Conservation (phyloP, 2,797 vertebrate genomes). For the Liasis olivaceus region DNA sequence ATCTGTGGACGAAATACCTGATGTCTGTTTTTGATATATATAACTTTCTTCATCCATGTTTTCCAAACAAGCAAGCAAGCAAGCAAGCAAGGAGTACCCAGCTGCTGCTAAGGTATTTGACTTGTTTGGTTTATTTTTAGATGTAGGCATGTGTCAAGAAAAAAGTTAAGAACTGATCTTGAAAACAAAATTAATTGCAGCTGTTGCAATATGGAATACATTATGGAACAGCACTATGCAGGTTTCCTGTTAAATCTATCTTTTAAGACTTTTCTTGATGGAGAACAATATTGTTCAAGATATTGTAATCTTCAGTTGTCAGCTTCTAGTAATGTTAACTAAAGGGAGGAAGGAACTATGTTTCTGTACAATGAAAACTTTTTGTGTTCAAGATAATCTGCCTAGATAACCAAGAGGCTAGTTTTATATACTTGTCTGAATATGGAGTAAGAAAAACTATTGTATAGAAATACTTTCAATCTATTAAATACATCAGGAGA, state of each 20-base stretch:
- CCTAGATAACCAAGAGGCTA: constrained; percentile 6
- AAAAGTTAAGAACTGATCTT: constrained; percentile 47
- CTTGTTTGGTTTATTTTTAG: constrained; percentile 33
- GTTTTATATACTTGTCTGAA: not conserved
- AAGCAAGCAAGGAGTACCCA: not conserved
- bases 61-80: not conserved
- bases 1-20: not conserved
- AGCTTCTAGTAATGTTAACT: constrained; percentile 39
- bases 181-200: constrained; percentile 58
- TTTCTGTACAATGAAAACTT: constrained; percentile 38
- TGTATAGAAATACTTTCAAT: constrained; percentile 42
- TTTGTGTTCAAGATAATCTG: constrained; percentile 33
- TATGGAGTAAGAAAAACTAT: constrained; percentile 38
- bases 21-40: constrained; percentile 10
- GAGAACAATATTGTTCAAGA: constrained; percentile 38
- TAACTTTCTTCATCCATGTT: not conserved
- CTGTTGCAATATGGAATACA: constrained; percentile 43
- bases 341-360: constrained; percentile 29
- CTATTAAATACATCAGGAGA: constrained; percentile 22
- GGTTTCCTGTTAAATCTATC: constrained; percentile 42
- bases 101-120: not conserved
- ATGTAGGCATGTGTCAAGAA: constrained; percentile 48
- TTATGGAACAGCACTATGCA: constrained; percentile 40
- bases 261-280: not conserved
- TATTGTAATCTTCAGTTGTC: constrained; percentile 36